Percentiles rank a stretch among this genome's conserved stretches.
Conservation (phyloP, 2,113 vertebrate species). For the Poeciliopsis turrubarensis region DNA sequence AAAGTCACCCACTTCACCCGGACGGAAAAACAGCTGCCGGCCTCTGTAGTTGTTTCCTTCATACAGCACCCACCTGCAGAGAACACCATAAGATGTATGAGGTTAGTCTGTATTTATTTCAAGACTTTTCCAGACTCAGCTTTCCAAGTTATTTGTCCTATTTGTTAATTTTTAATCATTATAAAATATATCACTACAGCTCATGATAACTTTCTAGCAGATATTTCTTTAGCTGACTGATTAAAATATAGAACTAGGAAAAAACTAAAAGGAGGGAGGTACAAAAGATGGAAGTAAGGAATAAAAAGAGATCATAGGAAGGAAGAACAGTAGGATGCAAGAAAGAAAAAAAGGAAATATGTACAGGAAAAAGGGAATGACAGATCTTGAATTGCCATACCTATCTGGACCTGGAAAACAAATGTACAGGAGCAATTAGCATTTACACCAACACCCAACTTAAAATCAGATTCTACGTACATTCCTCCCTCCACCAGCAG, state of each 20-base stretch:
- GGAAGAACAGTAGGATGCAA: background rate
- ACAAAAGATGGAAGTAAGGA: background rate
- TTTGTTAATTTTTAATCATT: too few species aligned
- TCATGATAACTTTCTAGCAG: too few species aligned
- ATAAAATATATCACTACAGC: too few species aligned
- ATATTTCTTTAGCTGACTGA: too few species aligned
- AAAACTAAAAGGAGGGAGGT: too few species aligned
- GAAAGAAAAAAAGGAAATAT: background rate
- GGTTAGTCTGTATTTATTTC: background rate
- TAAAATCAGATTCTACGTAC: constrained; percentile 59
- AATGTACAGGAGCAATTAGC: background rate
- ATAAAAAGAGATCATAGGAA: background rate
- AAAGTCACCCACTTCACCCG: constrained; percentile 83
- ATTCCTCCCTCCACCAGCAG: constrained; percentile 89
- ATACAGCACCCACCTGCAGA: constrained; percentile 89
- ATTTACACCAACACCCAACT: background rate
- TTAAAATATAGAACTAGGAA: too few species aligned
- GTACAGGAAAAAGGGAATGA: background rate
- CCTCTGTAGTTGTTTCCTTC: constrained; percentile 89
- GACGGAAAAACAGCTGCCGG: constrained; percentile 87
- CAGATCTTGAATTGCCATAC: background rate
- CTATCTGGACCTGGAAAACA: background rate
- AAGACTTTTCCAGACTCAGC: too few species aligned
- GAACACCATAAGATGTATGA: background rate
- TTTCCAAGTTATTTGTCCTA: too few species aligned